Base-by-base conservation (phyloP, 2,797 vertebrate genomes). In the Lophius americanus region DNA sequence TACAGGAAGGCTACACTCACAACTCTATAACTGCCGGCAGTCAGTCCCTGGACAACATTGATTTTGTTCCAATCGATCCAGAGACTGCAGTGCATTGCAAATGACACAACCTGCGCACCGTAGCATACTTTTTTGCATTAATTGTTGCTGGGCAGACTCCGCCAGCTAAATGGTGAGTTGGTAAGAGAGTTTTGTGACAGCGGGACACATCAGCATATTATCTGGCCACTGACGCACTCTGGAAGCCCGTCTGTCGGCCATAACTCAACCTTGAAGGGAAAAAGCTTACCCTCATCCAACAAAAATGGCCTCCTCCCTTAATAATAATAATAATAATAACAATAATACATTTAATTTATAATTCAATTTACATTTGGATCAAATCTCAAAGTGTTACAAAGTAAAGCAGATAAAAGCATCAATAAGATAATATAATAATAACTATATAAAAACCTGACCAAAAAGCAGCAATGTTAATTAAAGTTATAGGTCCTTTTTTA, bases 1-100 rank as follows among this genome's bases (percentile, higher is more conserved):
- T 35, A 23, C 78, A 72, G 75, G 81, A 87, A 77, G 83, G 81
- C 84, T 60, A 54, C 64, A 12, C 69, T 83, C 85, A 87, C 89
- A 80, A 76, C 89, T 88, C 79, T 68, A 85, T 87, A 83, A 87
- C 84, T 76, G 82, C 60, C 82, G 79, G 76, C 77, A 76, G 88
- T 80, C 82, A 59, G 71, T 86, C 82, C 85, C 83, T 53, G 77
- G 83, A 84, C 83, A 81, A 75, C 87, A 90, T 91, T 88, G 88
- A 91, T 92, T 88, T 89, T 81, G 73, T 71, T 88, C 85, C 80
- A 78, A 89, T 91, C 89, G 87, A 88, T 90, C 76, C 58, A 54
- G 77, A 85, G 79, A 87, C 79, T 79, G 83, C 79, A 61, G 69
- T 53, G 85, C 86, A 87, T 86, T 83, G 86, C 67, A 78, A 87